Conservation (phyloP, 2,113 vertebrate species). For the Syrmaticus mikado region DNA sequence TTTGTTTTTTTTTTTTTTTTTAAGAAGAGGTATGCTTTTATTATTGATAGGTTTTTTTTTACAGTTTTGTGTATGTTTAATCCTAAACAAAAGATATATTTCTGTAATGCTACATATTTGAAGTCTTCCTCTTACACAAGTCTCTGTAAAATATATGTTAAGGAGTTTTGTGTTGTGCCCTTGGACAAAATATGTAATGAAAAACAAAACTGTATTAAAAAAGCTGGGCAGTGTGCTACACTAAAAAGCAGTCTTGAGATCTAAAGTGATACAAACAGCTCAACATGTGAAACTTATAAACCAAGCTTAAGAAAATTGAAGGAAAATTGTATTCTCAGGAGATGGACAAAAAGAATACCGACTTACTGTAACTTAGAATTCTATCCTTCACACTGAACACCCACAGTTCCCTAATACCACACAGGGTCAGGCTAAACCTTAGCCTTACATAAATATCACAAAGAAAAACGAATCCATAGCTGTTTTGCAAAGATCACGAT, state of each 20-base stretch:
- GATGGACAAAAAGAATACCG: rapidly evolving
- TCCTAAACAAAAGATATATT: neutral
- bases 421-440: neutral
- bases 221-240: neutral
- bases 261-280: rapidly evolving
- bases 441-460: neutral
- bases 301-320: neutral
- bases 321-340: neutral
- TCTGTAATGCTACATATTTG: neutral
- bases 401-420: neutral
- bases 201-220: neutral
- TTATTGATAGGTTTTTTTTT: neutral
- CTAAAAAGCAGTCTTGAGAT: neutral
- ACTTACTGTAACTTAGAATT: neutral
- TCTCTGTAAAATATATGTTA: neutral
- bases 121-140: neutral
- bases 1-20: no score
- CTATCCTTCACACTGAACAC: neutral
- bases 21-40: neutral
- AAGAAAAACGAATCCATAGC: neutral
- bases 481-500: neutral
- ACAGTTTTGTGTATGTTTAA: neutral
- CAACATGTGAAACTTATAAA: neutral
- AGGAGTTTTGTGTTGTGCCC: neutral
- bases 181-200: neutral